Base-by-base conservation (phyloP, 2,888 invertebrate species). In the Chironomus tentans region DNA sequence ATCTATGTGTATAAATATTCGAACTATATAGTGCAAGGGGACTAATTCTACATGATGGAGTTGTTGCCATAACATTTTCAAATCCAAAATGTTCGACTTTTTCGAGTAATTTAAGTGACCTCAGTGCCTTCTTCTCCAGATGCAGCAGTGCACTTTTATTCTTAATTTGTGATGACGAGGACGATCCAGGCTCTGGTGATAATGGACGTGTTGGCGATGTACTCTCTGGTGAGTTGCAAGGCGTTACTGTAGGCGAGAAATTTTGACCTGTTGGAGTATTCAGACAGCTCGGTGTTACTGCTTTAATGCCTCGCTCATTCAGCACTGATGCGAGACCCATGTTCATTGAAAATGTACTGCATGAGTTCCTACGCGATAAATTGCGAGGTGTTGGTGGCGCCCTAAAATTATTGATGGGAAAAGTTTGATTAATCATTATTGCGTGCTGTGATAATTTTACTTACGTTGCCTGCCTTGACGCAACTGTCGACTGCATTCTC, bases 201-300 rank as follows among this genome's bases (percentile, higher is more conserved):
- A 81, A 79, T n/a, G 81, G 81, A 18, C 86, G 87, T 15, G 87
- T 86, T 7, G 90, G 90, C 0, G 90, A 90, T 50, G 71, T 24
- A 28, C 70, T 65, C 5, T 65, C 65, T 74, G 94, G 94, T 81
- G 93, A 93, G 83, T 95, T 95, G 81, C 92, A 92, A 1, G 95
- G 95, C 5, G 95, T 95, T 6, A 93, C 93, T 0, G 94, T 94
- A 3, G 94, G 92, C 6, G 92, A 88, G 82, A 87, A 93, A 78
- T 87, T 87, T 2, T 86, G 85, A 38, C 88, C 89, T 65, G 87
- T 87, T 6, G 91, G 90, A 4, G 90, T 88, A 78, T 88, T 86
- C 0, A 88, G 82, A 62, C 88, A 88, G 68, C 90, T 89, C 4
- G 90, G 89, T n/a, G 91, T 90, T 0, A 88, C 89, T 13, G 90